phyloP scores from a whole-genome alignment of 2,888 invertebrate species.

The Cantharis nigra region DNA sequence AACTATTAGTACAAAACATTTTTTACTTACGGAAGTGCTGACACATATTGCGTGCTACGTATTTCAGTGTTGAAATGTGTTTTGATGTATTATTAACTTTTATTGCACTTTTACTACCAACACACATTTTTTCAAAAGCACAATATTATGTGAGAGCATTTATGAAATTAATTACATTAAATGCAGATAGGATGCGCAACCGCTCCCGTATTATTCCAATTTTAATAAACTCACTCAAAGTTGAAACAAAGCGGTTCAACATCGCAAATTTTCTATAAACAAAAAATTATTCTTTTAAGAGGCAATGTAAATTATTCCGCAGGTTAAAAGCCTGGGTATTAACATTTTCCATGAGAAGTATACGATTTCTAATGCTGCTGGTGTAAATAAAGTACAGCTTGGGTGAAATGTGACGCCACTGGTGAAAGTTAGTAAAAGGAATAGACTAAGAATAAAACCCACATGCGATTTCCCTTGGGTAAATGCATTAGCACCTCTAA shows the following conservation, averaged over 20 bases:
- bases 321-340: slow-evolving; percentile 12
- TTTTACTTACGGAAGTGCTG: background rate
- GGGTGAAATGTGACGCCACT: slow-evolving; percentile 30
- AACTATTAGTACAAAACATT: background rate
- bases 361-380: slow-evolving; percentile 26
- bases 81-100: background rate
- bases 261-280: background rate
- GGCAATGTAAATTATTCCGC: background rate
- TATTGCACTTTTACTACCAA: background rate
- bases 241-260: no score
- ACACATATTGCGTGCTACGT: background rate
- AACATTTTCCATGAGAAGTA: slow-evolving; percentile 19
- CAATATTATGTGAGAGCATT: background rate
- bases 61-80: background rate
- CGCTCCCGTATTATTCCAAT: background rate
- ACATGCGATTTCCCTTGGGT: slow-evolving; percentile 45
- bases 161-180: background rate
- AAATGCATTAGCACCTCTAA: slow-evolving; percentile 45
- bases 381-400: slow-evolving; percentile 15
- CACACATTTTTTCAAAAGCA: background rate
- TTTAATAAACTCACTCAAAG: background rate
- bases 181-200: no score
- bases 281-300: background rate
- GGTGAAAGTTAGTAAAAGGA: slow-evolving; percentile 29
- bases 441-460: slow-evolving; percentile 35